Evolutionary conservation across 2,113 vertebrate genomes (phyloP), one percentile per base, ranked within the genome.

Genomic region (Sphaerodactylus townsendi): DNA sequence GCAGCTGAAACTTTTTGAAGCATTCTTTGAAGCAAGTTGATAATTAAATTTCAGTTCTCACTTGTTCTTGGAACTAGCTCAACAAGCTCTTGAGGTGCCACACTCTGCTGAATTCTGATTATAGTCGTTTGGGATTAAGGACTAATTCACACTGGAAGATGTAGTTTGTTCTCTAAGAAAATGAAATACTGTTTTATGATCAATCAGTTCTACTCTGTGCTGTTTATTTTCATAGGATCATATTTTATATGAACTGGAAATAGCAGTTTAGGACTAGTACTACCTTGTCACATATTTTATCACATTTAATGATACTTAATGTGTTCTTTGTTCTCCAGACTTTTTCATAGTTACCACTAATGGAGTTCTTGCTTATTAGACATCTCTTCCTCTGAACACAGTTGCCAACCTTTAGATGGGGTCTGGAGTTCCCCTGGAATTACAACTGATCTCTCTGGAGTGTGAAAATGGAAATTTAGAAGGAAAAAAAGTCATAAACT

Each of bases 11-110:
- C 65, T 41, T 88, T 83, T 84, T 71, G 41, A 86, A 83, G 87
- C 73, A 85, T 84, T 73, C 59, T 82, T 82, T 87, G 64, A 39
- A 74, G 30, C 1, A 50, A 65, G 64, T 2, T 84, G 28, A 13
- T 41, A 48, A 72, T 89, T 90, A 77, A 44, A 53, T 53, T 92
- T 81, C 50, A 71, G 70, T 87, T 92, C 85, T 86, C 39, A 23
- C 81, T 79, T 53, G 14, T 39, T 89, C 41, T 86, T 91, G 84
- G 33, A 85, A 87, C 56, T 81, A 53, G 65, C 75, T 53, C 85
- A 48, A 0, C 21, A 10, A 81, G 6, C 68, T 3, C 0, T 88
- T 25, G 81, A 85, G 17, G 80, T 83, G 65, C 5, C 1, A 11
- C 33, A 76, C 35, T 87, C 53, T 89, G 68, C 28, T 82, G 68